Evolutionary conservation across 2,113 vertebrate genomes (phyloP).

Genomic region (Hiodon alosoides): DNA sequence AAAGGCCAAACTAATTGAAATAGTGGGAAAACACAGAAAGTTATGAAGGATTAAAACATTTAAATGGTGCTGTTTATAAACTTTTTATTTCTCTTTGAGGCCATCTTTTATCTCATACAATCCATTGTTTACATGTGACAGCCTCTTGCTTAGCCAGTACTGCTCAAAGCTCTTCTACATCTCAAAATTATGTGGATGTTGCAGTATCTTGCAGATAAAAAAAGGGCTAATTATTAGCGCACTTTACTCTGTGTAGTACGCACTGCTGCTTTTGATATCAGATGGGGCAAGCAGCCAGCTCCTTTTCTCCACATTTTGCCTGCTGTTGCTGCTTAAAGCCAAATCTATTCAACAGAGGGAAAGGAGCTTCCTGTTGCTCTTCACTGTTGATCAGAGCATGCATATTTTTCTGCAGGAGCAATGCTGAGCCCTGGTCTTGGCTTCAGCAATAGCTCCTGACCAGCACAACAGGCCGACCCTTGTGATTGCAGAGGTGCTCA

Average conservation of each 20-base stretch:
- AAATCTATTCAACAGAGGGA: slow-evolving; percentile 3
- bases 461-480: background rate
- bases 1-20: too few species aligned
- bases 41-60: too few species aligned
- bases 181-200: background rate
- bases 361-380: background rate
- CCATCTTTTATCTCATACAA: too few species aligned
- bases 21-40: too few species aligned
- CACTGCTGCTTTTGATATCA: slow-evolving; percentile 23
- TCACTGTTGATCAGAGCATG: background rate
- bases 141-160: background rate
- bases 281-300: slow-evolving; percentile 17
- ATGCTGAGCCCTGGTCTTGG: background rate
- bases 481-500: background rate
- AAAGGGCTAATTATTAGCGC: slow-evolving; percentile 23
- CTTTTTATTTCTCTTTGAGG: too few species aligned
- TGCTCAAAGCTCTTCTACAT: background rate
- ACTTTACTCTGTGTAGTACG: slow-evolving; percentile 11
- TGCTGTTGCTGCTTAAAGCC: slow-evolving; percentile 28
- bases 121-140: background rate
- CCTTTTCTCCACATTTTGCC: slow-evolving; percentile 2
- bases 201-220: background rate
- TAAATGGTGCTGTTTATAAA: too few species aligned
- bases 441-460: background rate
- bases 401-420: background rate